Percentiles rank a stretch among this genome's conserved stretches.
Evolutionary conservation across 2,888 invertebrate species (phyloP).

Genomic region (Eurytoma adleriae): DNA sequence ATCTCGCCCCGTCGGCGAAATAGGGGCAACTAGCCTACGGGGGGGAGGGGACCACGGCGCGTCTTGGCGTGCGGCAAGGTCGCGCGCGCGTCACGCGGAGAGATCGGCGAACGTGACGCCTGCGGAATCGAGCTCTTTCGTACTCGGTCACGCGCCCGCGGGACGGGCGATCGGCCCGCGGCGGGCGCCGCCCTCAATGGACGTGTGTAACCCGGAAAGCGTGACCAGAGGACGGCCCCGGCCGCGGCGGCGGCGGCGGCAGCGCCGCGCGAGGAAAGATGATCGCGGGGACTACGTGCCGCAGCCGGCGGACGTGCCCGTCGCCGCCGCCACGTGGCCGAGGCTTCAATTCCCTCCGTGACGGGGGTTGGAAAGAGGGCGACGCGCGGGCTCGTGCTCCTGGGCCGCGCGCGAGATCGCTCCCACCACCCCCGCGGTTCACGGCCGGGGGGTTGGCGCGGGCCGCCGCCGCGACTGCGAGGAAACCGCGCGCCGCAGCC

Average conservation of each 20-base stretch:
- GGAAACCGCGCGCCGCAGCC: conserved; percentile 30
- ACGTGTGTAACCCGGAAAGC: conserved; percentile 65
- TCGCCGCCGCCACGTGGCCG: conserved; percentile 56
- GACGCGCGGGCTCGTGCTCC: conserved; percentile 49
- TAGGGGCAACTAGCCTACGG: conserved; percentile 32
- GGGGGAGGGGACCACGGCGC: conserved; percentile 30
- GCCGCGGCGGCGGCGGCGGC: conserved; percentile 27
- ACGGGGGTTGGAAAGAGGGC: conserved; percentile 68
- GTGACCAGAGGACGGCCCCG: conserved; percentile 62
- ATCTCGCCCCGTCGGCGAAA: neutral
- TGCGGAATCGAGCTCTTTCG: conserved; percentile 59
- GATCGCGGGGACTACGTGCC: conserved; percentile 63
- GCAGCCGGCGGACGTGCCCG: conserved; percentile 66
- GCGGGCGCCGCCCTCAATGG: conserved; percentile 59
- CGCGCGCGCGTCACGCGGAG: neutral
- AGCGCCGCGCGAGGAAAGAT: conserved; percentile 58
- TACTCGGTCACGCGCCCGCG: conserved; percentile 61
- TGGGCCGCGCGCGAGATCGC: conserved; percentile 19
- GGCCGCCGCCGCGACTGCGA: conserved; percentile 34
- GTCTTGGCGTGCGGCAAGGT: neutral
- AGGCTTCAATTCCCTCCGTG: conserved; percentile 59
- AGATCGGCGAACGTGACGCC: conserved; percentile 5
- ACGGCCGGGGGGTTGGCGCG: conserved; percentile 60
- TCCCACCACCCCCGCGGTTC: conserved; percentile 55
- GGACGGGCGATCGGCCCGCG: conserved; percentile 33